These are phyloP conservation scores for Chloropsis hardwickii DNA, from an alignment of 2,113 vertebrate species.

Conservation along the genomic window DNA sequence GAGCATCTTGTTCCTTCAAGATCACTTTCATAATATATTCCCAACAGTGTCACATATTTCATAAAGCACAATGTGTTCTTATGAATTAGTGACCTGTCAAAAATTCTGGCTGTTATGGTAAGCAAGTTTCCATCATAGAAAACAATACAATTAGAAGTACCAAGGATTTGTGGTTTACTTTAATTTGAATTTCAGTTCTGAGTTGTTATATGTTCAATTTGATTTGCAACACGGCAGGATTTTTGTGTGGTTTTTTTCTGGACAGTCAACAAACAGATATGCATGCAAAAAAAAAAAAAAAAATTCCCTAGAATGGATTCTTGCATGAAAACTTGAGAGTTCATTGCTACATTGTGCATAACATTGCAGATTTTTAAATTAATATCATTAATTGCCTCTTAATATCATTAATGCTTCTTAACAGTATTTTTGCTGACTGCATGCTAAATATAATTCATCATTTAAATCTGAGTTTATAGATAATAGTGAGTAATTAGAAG, in stretches of 20 bases:
- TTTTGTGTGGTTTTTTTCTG: not conserved
- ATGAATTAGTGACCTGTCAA: slow-evolving; percentile 52
- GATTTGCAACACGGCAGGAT: not conserved
- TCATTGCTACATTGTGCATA: not conserved
- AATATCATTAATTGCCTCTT: not conserved
- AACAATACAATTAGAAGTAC: not conserved
- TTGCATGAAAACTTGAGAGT: not conserved
- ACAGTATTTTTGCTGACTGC: not conserved
- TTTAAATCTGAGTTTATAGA: not conserved
- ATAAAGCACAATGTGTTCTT: slow-evolving; percentile 24
- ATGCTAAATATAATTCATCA: not conserved
- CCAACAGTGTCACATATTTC: slow-evolving; percentile 18
- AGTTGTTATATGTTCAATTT: not conserved
- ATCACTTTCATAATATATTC: slow-evolving; percentile 45
- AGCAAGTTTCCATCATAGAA: not conserved
- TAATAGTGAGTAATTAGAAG: not conserved
- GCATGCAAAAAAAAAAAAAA: not conserved
- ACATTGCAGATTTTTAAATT: not conserved
- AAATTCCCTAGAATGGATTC: not conserved
- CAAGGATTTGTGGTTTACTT: not conserved
- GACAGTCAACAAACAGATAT: not conserved
- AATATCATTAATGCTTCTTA: not conserved
- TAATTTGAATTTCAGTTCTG: not conserved
- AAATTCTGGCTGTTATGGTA: slow-evolving; percentile 34
- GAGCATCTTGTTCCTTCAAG: slow-evolving; percentile 41